These are phyloP conservation scores for Chlorops oryzae DNA, from an alignment of 1,140 invertebrate genomes.

Conservation along the genomic window DNA sequence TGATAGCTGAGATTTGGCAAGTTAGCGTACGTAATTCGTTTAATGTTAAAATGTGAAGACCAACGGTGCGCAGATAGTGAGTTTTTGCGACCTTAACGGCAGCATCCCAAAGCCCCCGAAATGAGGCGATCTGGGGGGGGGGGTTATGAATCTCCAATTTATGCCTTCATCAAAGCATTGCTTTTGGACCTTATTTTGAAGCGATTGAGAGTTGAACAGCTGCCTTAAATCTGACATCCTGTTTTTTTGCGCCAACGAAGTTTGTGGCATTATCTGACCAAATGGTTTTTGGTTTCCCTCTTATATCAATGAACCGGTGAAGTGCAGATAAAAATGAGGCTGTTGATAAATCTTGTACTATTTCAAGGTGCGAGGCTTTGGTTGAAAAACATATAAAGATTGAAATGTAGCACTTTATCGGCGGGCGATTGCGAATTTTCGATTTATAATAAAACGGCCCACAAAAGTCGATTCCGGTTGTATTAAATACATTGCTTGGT, in stretches of 20 bases:
- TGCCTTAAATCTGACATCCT: too few species aligned
- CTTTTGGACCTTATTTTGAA: too few species aligned
- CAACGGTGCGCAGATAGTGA: too few species aligned
- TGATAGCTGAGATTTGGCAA: too few species aligned
- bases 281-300: background rate
- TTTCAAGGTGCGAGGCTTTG: conserved; percentile 32
- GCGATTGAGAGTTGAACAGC: too few species aligned
- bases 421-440: background rate
- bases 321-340: conserved; percentile 11
- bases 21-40: too few species aligned
- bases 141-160: too few species aligned
- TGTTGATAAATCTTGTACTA: conserved; percentile 19
- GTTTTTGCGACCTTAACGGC: background rate
- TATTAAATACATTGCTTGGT: conserved; percentile 26
- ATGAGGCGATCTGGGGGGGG: too few species aligned
- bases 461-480: conserved; percentile 33
- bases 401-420: conserved; percentile 13
- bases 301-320: background rate
- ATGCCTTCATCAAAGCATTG: too few species aligned
- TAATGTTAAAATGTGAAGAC: background rate
- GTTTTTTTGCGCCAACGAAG: too few species aligned
- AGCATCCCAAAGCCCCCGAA: background rate
- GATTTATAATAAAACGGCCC: conserved; percentile 27
- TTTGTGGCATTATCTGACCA: background rate
- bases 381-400: conserved; percentile 23